Percentiles rank a stretch among this genome's conserved stretches.
Evolutionary conservation across 2,113 vertebrate species (phyloP).

Genomic region (Notothenia rossii): DNA sequence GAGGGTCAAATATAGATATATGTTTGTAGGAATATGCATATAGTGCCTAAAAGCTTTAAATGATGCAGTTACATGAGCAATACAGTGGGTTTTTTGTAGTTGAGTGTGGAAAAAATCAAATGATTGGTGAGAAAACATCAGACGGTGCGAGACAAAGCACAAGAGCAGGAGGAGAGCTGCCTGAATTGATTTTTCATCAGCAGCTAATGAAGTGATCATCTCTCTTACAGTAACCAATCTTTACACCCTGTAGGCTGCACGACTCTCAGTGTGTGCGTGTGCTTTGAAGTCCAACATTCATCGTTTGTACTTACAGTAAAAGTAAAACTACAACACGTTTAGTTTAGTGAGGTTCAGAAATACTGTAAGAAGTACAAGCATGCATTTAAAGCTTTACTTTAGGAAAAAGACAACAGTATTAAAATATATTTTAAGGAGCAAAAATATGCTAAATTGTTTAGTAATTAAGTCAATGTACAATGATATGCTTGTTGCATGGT

Average conservation of each 20-base stretch:
- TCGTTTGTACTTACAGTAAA: too few relatives aligned
- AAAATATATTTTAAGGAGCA: too few relatives aligned
- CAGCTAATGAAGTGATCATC: conserved; percentile 72
- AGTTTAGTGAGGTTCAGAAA: too few relatives aligned
- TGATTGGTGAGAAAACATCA: conserved; percentile 1
- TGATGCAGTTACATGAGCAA: neutral
- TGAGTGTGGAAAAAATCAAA: neutral
- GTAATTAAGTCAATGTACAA: too few relatives aligned
- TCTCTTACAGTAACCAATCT: conserved; percentile 50
- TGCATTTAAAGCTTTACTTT: neutral
- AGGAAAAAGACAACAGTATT: neutral
- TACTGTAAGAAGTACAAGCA: neutral
- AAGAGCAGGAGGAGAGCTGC: conserved; percentile 34
- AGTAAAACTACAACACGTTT: too few relatives aligned
- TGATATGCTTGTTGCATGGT: neutral
- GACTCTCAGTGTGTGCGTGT: conserved; percentile 1
- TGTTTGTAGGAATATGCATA: too few relatives aligned
- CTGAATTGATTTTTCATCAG: conserved; percentile 68
- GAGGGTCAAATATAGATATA: too few relatives aligned
- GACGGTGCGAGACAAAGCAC: conserved; percentile 15
- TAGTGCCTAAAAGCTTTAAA: neutral
- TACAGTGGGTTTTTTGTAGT: too few relatives aligned
- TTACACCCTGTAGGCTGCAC: conserved; percentile 39
- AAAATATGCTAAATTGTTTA: too few relatives aligned
- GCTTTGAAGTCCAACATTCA: too few relatives aligned